Evolutionary conservation across 2,888 invertebrate species (phyloP).

Genomic region (Herminia tarsipennalis): DNA sequence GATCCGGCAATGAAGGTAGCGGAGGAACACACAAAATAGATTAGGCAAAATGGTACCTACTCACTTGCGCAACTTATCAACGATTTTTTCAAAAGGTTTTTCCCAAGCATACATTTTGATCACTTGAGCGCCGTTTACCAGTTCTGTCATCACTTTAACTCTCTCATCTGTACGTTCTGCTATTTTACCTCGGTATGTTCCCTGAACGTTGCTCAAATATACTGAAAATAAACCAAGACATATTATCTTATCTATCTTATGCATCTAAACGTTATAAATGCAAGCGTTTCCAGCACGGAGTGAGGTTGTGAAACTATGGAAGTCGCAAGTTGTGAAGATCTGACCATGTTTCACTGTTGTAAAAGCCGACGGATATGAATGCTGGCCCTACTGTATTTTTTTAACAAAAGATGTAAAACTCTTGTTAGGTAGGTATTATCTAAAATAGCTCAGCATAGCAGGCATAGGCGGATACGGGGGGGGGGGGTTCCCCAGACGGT

Average conservation of each 20-base stretch:
- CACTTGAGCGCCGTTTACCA: slow-evolving; percentile 91
- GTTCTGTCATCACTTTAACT: slow-evolving; percentile 92
- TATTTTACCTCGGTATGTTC: slow-evolving; percentile 84
- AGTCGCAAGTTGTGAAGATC: too few relatives aligned
- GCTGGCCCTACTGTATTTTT: too few relatives aligned
- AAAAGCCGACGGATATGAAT: too few relatives aligned
- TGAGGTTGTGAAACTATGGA: too few relatives aligned
- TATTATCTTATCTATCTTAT: neutral
- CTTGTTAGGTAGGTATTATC: too few relatives aligned
- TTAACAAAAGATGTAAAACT: too few relatives aligned
- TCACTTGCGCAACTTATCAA: slow-evolving; percentile 88
- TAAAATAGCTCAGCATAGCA: too few relatives aligned
- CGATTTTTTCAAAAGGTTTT: slow-evolving; percentile 89
- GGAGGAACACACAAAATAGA: neutral
- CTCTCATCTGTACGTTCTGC: slow-evolving; percentile 90
- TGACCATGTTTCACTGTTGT: too few relatives aligned
- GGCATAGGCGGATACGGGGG: too few relatives aligned
- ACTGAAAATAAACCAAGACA: slow-evolving; percentile 47
- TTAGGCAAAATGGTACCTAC: slow-evolving; percentile 27
- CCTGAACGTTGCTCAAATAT: slow-evolving; percentile 76
- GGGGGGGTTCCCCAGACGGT: too few relatives aligned
- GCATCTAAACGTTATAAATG: neutral
- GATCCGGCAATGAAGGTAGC: too few relatives aligned
- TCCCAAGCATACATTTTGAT: slow-evolving; percentile 97
- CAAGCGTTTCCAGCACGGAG: too few relatives aligned